These are phyloP conservation scores for Prionace glauca DNA, from an alignment of 2,797 vertebrate genomes.

Conservation along the genomic window DNA sequence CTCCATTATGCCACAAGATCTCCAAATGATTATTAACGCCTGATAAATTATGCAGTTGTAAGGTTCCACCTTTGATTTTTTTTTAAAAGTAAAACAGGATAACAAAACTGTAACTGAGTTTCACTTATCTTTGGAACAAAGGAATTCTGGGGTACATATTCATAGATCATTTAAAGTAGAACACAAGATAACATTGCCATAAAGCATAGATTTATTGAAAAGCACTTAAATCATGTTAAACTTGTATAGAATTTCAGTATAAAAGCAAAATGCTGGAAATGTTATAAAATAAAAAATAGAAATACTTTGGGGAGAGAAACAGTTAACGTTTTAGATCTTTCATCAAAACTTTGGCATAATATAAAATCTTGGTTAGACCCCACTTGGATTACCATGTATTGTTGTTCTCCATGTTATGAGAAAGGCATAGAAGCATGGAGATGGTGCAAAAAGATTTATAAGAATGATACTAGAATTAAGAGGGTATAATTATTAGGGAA, in stretches of 20 bases:
- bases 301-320: neutral
- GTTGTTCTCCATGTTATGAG: neutral
- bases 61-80: neutral
- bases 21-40: neutral
- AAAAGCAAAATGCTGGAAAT: too few species aligned
- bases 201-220: neutral
- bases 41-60: neutral
- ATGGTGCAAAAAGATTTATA: neutral
- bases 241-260: neutral
- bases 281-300: too few species aligned
- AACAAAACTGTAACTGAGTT: neutral
- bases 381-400: neutral
- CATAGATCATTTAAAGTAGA: neutral
- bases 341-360: neutral
- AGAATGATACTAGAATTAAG: neutral
- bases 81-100: neutral
- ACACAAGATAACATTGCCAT: neutral
- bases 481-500: neutral
- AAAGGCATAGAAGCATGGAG: neutral
- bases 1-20: too few species aligned
- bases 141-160: neutral
- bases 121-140: neutral
- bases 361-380: neutral
- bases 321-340: neutral
- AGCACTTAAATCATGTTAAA: neutral